These are phyloP conservation scores for Labeo catla DNA, from an alignment of 2,113 vertebrate species.

Conservation along the genomic window DNA sequence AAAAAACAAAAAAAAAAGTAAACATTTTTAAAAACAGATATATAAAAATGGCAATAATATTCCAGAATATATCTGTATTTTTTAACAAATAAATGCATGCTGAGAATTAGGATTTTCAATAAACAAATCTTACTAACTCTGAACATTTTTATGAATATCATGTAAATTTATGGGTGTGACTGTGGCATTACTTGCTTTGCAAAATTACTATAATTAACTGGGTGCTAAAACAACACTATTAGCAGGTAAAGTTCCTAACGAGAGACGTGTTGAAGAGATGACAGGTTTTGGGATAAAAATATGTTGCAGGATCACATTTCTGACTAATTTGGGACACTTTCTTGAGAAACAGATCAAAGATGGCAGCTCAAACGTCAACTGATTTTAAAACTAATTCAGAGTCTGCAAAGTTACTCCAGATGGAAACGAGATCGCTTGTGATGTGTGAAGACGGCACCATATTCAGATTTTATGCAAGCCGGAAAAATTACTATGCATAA, in stretches of 20 bases:
- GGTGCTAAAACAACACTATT: not conserved
- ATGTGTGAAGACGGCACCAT: not conserved
- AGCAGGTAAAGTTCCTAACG: not conserved
- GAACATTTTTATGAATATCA: not conserved
- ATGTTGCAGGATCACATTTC: not conserved
- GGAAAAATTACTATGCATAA: not conserved
- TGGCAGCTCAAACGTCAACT: not conserved
- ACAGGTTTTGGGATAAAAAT: not conserved
- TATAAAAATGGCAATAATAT: too few relatives aligned
- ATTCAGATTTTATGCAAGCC: not conserved
- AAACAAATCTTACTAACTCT: not conserved
- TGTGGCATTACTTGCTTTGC: not conserved
- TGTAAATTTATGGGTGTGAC: not conserved
- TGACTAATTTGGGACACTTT: not conserved
- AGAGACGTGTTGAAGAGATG: not conserved
- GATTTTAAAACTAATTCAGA: not conserved
- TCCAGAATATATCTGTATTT: too few relatives aligned
- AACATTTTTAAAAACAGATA: too few relatives aligned
- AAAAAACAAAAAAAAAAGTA: too few relatives aligned
- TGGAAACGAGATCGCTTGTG: not conserved
- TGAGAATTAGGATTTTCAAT: not conserved
- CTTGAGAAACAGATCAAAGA: not conserved
- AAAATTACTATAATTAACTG: constrained; percentile 10
- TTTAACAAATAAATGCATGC: not conserved
- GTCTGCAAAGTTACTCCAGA: not conserved